phyloP scores from a whole-genome alignment of 1,140 invertebrate species.

The Drosophila sturtevanti region DNA sequence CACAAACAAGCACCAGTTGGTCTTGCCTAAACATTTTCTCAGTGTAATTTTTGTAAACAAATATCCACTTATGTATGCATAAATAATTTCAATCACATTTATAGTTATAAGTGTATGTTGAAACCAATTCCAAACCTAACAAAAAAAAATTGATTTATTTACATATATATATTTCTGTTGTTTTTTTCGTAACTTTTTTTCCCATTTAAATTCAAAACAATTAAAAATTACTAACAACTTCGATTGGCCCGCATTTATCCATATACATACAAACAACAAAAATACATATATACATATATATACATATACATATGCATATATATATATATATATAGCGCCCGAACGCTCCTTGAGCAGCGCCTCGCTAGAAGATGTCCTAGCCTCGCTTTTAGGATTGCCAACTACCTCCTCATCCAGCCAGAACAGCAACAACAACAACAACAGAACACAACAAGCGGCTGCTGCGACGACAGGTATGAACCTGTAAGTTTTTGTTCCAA shows the following conservation, averaged over 20 bases:
- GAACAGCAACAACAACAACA: conserved; percentile 50
- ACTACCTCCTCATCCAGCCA: conserved; percentile 76
- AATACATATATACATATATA: conserved; percentile 19
- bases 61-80: neutral
- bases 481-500: conserved; percentile 88
- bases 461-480: conserved; percentile 81
- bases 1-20: conserved; percentile 14
- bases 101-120: conserved; percentile 7
- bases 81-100: neutral
- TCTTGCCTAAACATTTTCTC: conserved; percentile 46
- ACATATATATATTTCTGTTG: conserved; percentile 11
- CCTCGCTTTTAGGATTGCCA: conserved; percentile 93
- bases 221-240: conserved; percentile 6
- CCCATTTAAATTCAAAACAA: conserved; percentile 27
- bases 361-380: conserved; percentile 95
- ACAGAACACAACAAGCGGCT: conserved; percentile 48
- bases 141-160: conserved; percentile 7
- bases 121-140: neutral
- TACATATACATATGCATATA: conserved; percentile 30
- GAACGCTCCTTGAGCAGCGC: conserved; percentile 89
- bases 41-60: conserved; percentile 48
- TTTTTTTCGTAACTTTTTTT: conserved; percentile 52
- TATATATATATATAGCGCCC: conserved; percentile 61
- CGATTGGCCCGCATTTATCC: conserved; percentile 30
- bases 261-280: conserved; percentile 22